phyloP scores from a whole-genome alignment of 2,797 vertebrate genomes.

The Alca torda region DNA sequence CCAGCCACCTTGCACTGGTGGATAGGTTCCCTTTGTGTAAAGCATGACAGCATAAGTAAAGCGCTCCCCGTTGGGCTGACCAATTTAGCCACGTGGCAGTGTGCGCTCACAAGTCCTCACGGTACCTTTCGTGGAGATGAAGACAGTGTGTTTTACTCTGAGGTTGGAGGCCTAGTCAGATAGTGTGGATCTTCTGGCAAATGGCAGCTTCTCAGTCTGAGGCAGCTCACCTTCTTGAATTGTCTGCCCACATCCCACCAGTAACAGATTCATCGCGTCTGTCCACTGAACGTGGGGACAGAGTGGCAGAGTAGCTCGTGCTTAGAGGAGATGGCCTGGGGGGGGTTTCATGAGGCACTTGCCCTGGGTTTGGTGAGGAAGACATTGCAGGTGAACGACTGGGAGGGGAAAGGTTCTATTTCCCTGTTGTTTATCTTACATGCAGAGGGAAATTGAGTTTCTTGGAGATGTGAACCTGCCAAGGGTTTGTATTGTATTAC shows the following conservation, averaged over 20 bases:
- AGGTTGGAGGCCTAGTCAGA: not conserved
- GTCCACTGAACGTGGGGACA: not conserved
- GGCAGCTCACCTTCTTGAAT: not conserved
- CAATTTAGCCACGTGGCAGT: fast-evolving
- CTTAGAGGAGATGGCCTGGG: not conserved
- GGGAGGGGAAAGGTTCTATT: not conserved
- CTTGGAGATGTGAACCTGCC: not conserved
- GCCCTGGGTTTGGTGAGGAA: not conserved
- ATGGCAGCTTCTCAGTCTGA: not conserved
- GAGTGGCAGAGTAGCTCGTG: not conserved
- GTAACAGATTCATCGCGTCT: not conserved
- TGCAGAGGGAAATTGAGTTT: not conserved
- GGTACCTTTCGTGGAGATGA: not conserved
- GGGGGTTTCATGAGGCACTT: not conserved
- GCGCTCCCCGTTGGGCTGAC: fast-evolving
- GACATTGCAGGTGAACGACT: not conserved
- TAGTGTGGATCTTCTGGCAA: not conserved
- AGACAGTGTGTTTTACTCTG: not conserved
- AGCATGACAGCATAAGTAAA: fast-evolving
- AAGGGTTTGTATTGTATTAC: not conserved
- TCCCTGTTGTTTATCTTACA: not conserved
- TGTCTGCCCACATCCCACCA: fast-evolving
- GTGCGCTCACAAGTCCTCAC: not conserved
- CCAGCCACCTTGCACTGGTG: not conserved
- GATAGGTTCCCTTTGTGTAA: not conserved